Conservation (phyloP, 2,113 vertebrate genomes). For the Mugil cephalus region DNA sequence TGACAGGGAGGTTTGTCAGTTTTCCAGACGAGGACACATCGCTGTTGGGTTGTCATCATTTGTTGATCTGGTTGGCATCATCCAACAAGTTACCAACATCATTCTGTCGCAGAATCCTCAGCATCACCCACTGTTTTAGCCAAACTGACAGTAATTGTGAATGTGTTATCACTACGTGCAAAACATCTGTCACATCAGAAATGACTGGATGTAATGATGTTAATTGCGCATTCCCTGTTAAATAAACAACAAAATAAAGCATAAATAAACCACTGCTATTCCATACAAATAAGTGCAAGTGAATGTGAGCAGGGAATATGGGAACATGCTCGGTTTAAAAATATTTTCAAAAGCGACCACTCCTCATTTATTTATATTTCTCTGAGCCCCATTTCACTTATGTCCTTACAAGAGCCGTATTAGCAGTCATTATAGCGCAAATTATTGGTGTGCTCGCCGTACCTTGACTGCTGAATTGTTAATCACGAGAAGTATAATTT, state of each 20-base stretch:
- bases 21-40: conserved; percentile 35
- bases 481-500: conserved; percentile 58
- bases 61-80: conserved; percentile 45
- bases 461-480: conserved; percentile 62
- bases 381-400: conserved; percentile 37
- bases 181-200: conserved; percentile 41
- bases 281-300: conserved; percentile 62
- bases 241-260: conserved; percentile 51
- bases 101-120: conserved; percentile 17
- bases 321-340: conserved; percentile 42
- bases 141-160: conserved; percentile 45
- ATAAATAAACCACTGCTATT: conserved; percentile 54
- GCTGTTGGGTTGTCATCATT: conserved; percentile 41
- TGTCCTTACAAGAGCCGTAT: conserved; percentile 54
- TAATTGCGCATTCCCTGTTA: conserved; percentile 41
- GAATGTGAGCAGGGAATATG: conserved; percentile 28
- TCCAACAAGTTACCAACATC: conserved; percentile 23
- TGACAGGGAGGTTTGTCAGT: conserved; percentile 51
- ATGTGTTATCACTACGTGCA: conserved; percentile 41
- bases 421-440: conserved; percentile 54
- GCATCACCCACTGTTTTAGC: conserved; percentile 23
- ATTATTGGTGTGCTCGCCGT: conserved; percentile 51
- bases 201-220: conserved; percentile 39
- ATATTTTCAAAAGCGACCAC: conserved; percentile 57
- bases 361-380: conserved; percentile 59